Evolutionary conservation across 2,888 invertebrate genomes (phyloP).

Genomic region (Sipha maydis): DNA sequence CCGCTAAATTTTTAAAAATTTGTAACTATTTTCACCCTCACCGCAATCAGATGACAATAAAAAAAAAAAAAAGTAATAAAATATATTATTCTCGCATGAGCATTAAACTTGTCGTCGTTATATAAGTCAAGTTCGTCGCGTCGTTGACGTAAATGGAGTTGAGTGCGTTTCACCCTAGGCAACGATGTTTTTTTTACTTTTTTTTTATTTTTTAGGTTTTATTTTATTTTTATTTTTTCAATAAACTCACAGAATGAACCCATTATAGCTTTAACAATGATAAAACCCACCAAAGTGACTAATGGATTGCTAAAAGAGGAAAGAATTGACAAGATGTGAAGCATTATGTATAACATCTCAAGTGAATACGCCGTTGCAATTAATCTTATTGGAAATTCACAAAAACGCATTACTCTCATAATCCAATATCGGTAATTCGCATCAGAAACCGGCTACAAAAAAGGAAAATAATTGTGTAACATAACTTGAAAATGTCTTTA

Average conservation of each 20-base stretch:
- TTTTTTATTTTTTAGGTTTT: neutral
- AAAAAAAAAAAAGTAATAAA: neutral
- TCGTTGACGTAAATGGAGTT: conserved; percentile 19
- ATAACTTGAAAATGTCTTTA: conserved; percentile 28
- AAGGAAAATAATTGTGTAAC: conserved; percentile 10
- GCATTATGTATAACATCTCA: conserved; percentile 3
- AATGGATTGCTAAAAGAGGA: conserved; percentile 47
- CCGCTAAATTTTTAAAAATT: neutral
- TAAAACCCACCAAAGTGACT: conserved; percentile 16
- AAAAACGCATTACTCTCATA: conserved; percentile 22
- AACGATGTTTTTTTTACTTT: neutral
- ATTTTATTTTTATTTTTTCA: neutral
- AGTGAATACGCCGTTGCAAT: conserved; percentile 38
- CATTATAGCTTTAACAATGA: conserved; percentile 46
- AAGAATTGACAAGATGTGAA: conserved; percentile 39
- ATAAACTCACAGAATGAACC: conserved; percentile 23
- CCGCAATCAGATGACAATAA: neutral
- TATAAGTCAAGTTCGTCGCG: neutral
- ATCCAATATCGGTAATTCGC: conserved; percentile 29
- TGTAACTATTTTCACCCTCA: neutral
- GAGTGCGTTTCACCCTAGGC: neutral
- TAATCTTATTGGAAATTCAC: conserved; percentile 46
- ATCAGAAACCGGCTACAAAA: conserved; percentile 15
- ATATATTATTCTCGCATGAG: neutral
- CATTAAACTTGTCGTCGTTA: neutral